Conservation (phyloP, 2,113 vertebrate genomes). For the Prionailurus viverrinus region DNA sequence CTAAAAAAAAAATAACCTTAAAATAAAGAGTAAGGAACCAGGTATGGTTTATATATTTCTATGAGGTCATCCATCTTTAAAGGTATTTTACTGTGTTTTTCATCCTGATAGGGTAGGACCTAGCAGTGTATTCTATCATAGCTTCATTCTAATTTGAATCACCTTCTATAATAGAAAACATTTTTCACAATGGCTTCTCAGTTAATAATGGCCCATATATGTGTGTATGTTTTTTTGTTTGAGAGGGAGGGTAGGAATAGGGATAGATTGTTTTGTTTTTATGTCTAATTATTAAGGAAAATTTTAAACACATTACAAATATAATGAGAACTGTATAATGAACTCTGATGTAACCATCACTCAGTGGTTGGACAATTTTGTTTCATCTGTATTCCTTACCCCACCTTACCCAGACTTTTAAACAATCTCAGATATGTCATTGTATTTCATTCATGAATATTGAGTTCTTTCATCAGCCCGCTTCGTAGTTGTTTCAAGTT, state of each 20-base stretch:
- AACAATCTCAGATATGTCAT: background rate
- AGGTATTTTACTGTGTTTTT: background rate
- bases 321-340: background rate
- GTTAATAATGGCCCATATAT: background rate
- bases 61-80: background rate
- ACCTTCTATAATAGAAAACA: background rate
- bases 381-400: background rate
- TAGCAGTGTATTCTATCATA: background rate
- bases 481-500: background rate
- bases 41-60: background rate
- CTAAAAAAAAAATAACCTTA: background rate
- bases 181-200: constrained; percentile 20
- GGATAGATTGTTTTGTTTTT: background rate
- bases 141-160: background rate
- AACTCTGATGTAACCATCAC: background rate
- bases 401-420: background rate
- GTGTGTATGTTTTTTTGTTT: background rate
- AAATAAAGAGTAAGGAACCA: background rate
- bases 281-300: constrained; percentile 4
- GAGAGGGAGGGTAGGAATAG: background rate
- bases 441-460: background rate
- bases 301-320: background rate
- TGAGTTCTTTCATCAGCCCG: background rate
- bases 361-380: background rate
- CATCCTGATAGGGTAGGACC: background rate